phyloP scores from a whole-genome alignment of 2,888 invertebrate species.

The Tetheella fluctuosa region DNA sequence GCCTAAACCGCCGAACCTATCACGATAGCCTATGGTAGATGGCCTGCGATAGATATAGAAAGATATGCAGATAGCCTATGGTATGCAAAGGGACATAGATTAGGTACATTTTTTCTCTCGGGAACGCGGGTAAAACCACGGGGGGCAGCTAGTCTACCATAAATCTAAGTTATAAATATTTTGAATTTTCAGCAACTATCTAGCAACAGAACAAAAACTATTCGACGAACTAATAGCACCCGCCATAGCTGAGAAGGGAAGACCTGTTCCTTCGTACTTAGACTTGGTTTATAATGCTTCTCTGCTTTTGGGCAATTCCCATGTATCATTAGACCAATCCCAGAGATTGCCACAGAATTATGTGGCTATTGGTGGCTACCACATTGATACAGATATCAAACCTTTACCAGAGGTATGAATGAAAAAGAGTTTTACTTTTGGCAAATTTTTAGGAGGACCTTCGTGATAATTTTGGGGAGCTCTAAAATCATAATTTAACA shows the following conservation, averaged over 20 bases:
- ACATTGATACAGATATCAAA: constrained; percentile 50
- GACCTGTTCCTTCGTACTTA: constrained; percentile 42
- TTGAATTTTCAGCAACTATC: not conserved
- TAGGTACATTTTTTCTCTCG: no score
- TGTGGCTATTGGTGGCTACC: constrained; percentile 61
- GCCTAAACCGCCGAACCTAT: no score
- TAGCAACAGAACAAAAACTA: constrained; percentile 23
- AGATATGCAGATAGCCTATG: no score
- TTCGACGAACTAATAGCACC: constrained; percentile 35
- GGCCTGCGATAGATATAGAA: no score
- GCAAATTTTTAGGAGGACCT: no score
- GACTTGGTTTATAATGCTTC: constrained; percentile 57
- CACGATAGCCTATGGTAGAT: no score
- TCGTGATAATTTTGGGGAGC: no score
- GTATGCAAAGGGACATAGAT: no score
- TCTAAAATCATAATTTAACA: no score
- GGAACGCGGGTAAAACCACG: not conserved
- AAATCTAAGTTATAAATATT: not conserved
- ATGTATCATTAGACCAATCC: constrained; percentile 49
- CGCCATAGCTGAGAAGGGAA: constrained; percentile 45
- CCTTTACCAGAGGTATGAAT: constrained; percentile 54
- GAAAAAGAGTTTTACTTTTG: no score
- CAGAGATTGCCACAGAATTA: constrained; percentile 56
- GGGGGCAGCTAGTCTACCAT: no score
- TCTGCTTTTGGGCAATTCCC: constrained; percentile 58